A percentile compares a stretch with the other conserved stretches of the same genome.
phyloP scores from a whole-genome alignment of 2,113 vertebrate species.

The Uria aalge region DNA sequence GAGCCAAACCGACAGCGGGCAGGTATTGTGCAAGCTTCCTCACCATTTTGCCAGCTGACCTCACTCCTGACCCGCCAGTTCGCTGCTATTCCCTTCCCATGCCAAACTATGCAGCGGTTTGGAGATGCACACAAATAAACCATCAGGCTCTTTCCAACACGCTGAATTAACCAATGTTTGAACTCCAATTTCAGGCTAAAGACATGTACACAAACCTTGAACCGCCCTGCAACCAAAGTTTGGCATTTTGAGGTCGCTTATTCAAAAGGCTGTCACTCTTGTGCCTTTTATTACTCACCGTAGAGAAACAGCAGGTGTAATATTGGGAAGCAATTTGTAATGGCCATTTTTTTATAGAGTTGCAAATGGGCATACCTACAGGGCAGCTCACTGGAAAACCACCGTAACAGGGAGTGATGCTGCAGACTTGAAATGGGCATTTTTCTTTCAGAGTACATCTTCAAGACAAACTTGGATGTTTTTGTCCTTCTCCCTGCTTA shows the following conservation, averaged over 20 bases:
- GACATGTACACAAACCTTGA: background rate
- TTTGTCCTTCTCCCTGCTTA: background rate
- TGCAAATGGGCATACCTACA: background rate
- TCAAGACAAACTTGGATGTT: background rate
- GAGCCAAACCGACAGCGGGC: background rate
- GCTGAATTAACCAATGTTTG: background rate
- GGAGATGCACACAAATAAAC: constrained; percentile 27
- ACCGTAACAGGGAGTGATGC: background rate
- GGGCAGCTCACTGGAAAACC: background rate
- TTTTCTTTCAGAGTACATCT: background rate
- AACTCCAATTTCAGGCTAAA: background rate
- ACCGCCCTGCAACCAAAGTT: background rate
- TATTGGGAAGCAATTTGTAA: background rate
- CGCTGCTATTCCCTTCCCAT: background rate
- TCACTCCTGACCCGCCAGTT: background rate
- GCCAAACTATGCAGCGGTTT: constrained; percentile 24
- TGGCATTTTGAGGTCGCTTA: background rate
- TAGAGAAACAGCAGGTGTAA: background rate
- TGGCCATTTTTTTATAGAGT: background rate
- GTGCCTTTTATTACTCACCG: background rate
- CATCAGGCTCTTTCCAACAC: background rate
- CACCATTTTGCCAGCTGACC: constrained; percentile 21
- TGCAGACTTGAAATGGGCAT: background rate
- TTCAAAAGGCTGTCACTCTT: background rate
- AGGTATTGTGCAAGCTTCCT: background rate